Base-by-base conservation (phyloP, 1,140 invertebrate genomes). In the Platorchestia sp. region DNA sequence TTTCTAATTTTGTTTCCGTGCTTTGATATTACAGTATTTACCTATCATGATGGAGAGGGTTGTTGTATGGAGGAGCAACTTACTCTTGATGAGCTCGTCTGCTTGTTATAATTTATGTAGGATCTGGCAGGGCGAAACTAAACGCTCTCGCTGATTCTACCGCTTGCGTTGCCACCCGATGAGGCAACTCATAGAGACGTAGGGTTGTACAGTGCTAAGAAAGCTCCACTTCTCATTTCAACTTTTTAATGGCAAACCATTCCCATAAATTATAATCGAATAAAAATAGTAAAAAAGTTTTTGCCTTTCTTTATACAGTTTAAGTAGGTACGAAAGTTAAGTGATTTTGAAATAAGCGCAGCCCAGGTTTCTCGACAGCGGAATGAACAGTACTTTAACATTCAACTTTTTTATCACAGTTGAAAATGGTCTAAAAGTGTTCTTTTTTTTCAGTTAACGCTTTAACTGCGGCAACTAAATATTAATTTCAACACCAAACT, bases 181-280 rank as follows among this genome's bases (percentile, higher is more conserved):
- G 45, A 14, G 45, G 43, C 19, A 93, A 47, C 45, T 44, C 45
- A 47, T 93, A 93, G 91, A n/a, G 91, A 93, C 16, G 91, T 93
- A 93, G 91, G 89, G 91, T 93, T 93, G 91, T 93, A 93, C 91
- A 93, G 91, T 93, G 43, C 91, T 93, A 45, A 7, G 91, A 93
- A 93, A 93, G 91, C 91, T 44, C 47, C 91, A 45, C 45, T 93
- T 45, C 91, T 93, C 40, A 44, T 93, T 93, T 93, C 91, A 93
- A 45, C 91, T 93, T 93, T 93, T 93, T 45, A 93, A 93, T 93
- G 91, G 91, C 91, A 93, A 93, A 93, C 91, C 91, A 93, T 93
- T 93, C 91, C 91, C 91, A 93, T 93, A 93, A 93, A 93, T 47
- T 93, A 93, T 93, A 93, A 93, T 93, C 91, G 40, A 93, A 93